These are phyloP conservation scores for Bombus fervidus DNA, from an alignment of 1,140 invertebrate genomes.

Conservation along the genomic window DNA sequence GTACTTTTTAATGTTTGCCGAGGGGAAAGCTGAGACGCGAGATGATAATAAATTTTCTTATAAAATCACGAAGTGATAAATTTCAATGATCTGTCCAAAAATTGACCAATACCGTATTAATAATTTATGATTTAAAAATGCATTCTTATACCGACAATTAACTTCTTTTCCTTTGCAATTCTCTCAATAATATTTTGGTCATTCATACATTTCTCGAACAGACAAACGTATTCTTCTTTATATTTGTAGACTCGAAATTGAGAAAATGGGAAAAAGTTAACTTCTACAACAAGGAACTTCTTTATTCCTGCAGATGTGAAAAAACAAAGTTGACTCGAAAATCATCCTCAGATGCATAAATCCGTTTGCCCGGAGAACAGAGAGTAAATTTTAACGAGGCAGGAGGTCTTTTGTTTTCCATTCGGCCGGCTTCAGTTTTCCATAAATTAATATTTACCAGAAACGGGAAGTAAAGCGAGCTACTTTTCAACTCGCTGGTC, in stretches of 20 bases:
- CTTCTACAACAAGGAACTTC: not conserved
- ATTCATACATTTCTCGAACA: not conserved
- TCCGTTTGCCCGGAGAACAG: not conserved
- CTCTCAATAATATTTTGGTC: not conserved
- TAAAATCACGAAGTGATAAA: not conserved
- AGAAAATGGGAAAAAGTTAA: not conserved
- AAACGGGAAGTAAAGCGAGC: slow-evolving; percentile 14
- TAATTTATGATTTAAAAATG: no score
- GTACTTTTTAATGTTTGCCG: not conserved
- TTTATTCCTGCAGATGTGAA: not conserved
- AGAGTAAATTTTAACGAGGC: slow-evolving; percentile 26
- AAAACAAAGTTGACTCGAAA: not conserved
- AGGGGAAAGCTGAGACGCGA: not conserved
- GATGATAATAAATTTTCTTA: not conserved
- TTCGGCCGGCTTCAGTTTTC: not conserved
- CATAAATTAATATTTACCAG: slow-evolving; percentile 40
- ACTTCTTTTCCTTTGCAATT: not conserved
- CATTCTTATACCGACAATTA: not conserved
- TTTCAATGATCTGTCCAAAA: no score
- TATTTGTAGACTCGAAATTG: not conserved
- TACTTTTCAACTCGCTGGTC: slow-evolving; percentile 18
- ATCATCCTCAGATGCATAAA: slow-evolving; percentile 13
- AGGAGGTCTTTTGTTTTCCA: slow-evolving; percentile 3
- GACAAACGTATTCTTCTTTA: not conserved
- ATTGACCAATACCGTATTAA: no score